Evolutionary conservation across 2,113 vertebrate species (phyloP), one percentile per base, ranked within the genome.

Genomic region (Cryptomyrus ogoouensis): DNA sequence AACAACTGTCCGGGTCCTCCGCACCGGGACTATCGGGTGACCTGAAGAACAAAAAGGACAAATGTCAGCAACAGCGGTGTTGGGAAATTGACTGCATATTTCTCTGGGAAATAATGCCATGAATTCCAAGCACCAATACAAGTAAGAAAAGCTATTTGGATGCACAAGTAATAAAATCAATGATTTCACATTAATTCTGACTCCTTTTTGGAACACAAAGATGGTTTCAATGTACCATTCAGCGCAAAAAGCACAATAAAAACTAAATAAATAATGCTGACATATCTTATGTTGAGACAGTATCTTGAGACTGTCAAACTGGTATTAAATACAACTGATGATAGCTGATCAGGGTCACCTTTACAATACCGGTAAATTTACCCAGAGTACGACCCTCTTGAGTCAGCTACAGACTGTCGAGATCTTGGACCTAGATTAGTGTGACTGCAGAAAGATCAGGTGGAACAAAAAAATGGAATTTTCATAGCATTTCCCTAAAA

Each of bases 21-120:
- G 24, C 46, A 3, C 70, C 52, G 39, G 15, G 86, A 96, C 95
- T 96, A 96, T 95, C 95, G 95, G 49, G 96, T 96, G 92, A 96
- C 96, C 96, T 96, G 91, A 24, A 93, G 91, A 84, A 90, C 66
- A 93, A 90, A 90, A 74, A 92, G 56, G 88, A 50, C n/a, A 52
- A n/a, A 46, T 7, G 3, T 84, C 80, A 89, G 89, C 35, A 19
- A 7, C 1, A 39, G 47, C 58, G 44, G 21, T 62, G 49, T 24
- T 88, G 52, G 53, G 87, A 62, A 44, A 88, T 44, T 58, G 35
- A 13, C 31, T 88, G 56, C 15, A 66, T 31, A 58, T 53, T 70
- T 31, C 13, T 53, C 50, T 62, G 35, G 35, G 87, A 88, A 62
- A 66, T 44, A 88, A 35, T 50, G 56, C 85, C 85, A 35, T 53